These are phyloP conservation scores for Augochlora pura DNA, from an alignment of 1,140 invertebrate genomes.

Conservation along the genomic window DNA sequence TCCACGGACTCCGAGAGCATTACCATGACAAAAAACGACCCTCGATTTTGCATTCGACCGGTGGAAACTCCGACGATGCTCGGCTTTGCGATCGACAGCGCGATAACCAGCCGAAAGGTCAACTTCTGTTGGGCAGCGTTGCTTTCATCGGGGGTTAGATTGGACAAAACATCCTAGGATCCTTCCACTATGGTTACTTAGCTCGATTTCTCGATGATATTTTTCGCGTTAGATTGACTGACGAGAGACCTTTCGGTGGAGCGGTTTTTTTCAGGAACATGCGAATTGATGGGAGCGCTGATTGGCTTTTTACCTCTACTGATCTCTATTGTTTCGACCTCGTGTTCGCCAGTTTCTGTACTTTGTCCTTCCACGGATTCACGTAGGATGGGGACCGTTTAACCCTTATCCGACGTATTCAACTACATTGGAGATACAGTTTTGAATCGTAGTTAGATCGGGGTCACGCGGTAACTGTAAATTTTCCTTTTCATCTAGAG, in stretches of 20 bases:
- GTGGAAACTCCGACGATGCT: neutral
- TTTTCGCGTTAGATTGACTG: neutral
- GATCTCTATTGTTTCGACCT: too few relatives aligned
- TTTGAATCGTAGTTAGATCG: too few relatives aligned
- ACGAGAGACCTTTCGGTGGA: neutral
- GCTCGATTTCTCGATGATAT: neutral
- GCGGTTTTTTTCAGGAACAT: neutral
- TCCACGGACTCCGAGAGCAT: neutral
- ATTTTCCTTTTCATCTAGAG: too few relatives aligned
- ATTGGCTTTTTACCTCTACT: too few relatives aligned
- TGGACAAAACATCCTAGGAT: neutral
- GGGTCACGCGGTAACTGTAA: too few relatives aligned
- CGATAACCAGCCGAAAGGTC: neutral
- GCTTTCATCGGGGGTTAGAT: neutral
- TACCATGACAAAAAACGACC: conserved; percentile 36
- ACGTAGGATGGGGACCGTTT: too few relatives aligned
- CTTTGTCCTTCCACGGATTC: too few relatives aligned
- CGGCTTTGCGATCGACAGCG: conserved; percentile 1
- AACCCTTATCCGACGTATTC: too few relatives aligned
- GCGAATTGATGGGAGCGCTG: neutral
- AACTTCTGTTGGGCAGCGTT: neutral
- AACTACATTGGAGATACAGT: too few relatives aligned
- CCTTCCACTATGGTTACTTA: neutral
- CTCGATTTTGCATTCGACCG: conserved; percentile 6
- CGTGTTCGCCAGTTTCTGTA: too few relatives aligned